These are phyloP conservation scores for Torymus aiolomorphi DNA, from an alignment of 2,888 invertebrate genomes.

Conservation along the genomic window DNA sequence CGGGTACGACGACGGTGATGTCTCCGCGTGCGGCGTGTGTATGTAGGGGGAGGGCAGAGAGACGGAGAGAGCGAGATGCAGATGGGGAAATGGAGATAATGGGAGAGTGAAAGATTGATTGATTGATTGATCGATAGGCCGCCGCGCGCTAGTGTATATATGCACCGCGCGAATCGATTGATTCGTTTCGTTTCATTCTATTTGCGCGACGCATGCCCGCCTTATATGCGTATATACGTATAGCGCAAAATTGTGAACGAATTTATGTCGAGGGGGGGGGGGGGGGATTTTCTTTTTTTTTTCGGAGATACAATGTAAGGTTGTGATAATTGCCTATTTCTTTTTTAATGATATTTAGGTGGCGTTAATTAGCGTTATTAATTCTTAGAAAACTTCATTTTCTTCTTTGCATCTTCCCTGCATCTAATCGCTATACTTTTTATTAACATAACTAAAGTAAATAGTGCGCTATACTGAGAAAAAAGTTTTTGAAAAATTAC, in stretches of 20 bases:
- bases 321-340: too few species aligned
- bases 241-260: background rate
- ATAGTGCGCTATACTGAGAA: too few species aligned
- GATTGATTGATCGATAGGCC: conserved; percentile 30
- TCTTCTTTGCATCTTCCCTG: too few species aligned
- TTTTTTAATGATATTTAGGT: too few species aligned
- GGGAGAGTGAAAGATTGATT: conserved; percentile 49
- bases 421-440: too few species aligned
- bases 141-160: background rate
- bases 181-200: conserved; percentile 24
- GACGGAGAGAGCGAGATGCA: background rate
- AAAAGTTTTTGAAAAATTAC: too few species aligned
- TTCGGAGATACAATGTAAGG: too few species aligned
- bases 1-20: background rate
- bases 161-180: conserved; percentile 17
- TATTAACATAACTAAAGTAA: too few species aligned
- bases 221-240: too few species aligned
- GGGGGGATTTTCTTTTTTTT: background rate
- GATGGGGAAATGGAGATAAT: conserved; percentile 39
- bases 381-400: too few species aligned
- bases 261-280: background rate
- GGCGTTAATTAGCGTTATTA: too few species aligned
- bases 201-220: background rate
- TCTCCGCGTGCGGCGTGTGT: background rate
- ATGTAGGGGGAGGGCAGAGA: too few species aligned